A percentile compares a stretch with the other conserved stretches of the same genome.
phyloP scores from a whole-genome alignment of 2,797 vertebrate species.

The Spinibarbus caldwelli region DNA sequence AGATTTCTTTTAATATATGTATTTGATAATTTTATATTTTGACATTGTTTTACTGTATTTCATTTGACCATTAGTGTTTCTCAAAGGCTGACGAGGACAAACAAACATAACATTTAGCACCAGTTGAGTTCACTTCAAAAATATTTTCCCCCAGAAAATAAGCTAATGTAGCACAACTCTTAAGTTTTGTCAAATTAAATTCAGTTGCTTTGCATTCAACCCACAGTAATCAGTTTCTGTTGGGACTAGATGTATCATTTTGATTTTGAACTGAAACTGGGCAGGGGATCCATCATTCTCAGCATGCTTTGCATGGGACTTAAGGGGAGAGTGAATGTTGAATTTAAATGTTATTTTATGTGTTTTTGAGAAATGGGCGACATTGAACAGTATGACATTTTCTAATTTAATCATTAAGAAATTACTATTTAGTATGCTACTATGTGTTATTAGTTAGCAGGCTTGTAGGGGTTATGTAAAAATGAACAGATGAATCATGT shows the following conservation, averaged over 20 bases:
- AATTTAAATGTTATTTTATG: not conserved
- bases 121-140: too few species aligned
- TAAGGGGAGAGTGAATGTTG: not conserved
- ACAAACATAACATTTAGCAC: not conserved
- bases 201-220: not conserved
- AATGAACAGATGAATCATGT: not conserved
- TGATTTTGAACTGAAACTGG: not conserved
- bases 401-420: not conserved
- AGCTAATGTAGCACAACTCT: not conserved
- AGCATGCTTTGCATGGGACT: not conserved
- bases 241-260: not conserved
- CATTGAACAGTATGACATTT: not conserved
- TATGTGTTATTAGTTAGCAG: not conserved
- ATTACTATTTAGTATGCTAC: not conserved
- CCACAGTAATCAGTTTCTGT: too few species aligned
- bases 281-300: not conserved
- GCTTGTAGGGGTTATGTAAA: not conserved
- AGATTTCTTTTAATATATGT: too few species aligned
- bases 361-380: not conserved
- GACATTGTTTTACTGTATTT: not conserved
- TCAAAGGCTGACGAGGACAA: not conserved
- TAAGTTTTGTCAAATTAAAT: not conserved
- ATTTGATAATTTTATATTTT: not conserved
- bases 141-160: too few species aligned
- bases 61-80: not conserved